Evolutionary conservation across 2,113 vertebrate genomes (phyloP).

Genomic region (Drymodes brunneopygia): DNA sequence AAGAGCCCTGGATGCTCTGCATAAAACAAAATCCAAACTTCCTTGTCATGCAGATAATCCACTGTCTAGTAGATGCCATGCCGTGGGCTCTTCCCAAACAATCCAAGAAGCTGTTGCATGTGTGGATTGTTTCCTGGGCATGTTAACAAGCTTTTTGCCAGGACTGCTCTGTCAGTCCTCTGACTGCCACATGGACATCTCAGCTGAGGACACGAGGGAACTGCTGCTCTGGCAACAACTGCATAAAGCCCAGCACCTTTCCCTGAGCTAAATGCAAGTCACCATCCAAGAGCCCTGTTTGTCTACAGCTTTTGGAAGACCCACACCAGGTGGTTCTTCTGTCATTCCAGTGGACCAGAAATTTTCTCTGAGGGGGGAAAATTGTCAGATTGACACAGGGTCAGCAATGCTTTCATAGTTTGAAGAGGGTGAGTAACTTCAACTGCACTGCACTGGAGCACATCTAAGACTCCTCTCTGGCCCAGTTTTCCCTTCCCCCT

Average conservation of each 20-base stretch:
- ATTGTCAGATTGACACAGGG: neutral
- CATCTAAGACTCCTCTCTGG: neutral
- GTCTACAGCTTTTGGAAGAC: neutral
- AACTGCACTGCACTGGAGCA: neutral
- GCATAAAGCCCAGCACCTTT: neutral
- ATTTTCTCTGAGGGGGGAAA: neutral
- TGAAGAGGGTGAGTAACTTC: neutral
- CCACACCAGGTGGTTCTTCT: neutral
- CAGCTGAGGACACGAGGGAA: neutral
- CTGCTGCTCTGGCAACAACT: neutral
- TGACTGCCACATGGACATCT: neutral
- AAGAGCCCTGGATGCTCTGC: neutral
- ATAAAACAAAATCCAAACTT: slow-evolving; percentile 18
- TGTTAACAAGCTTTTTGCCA: neutral
- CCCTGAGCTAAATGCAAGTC: neutral
- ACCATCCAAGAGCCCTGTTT: neutral
- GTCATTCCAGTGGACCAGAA: neutral
- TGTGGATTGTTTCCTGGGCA: neutral
- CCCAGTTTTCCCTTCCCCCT: neutral
- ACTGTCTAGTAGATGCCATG: neutral
- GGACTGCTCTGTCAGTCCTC: neutral
- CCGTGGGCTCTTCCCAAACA: neutral
- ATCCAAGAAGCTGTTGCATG: neutral
- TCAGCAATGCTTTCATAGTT: neutral
- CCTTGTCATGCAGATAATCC: slow-evolving; percentile 25